Evolutionary conservation across 1,140 invertebrate species (phyloP), one percentile per base, ranked within the genome.

Genomic region (Tetraneura akinire): DNA sequence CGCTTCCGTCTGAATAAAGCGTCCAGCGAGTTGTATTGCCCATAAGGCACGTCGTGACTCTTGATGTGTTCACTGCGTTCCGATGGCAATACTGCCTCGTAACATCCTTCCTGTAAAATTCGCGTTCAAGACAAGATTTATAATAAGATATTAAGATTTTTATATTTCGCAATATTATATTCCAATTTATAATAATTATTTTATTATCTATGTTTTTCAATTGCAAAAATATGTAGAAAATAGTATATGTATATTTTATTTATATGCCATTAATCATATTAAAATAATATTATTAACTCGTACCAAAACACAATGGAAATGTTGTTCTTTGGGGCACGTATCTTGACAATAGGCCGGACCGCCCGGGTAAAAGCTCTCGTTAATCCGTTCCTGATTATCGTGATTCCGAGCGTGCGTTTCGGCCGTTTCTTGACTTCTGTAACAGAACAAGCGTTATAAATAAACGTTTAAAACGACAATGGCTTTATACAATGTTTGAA

Each of bases 21-120:
- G 85, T 95, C 93, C 62, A 94, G 89, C 32, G 92, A 92, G 37
- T 91, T 93, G 3, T 90, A 83, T 89, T 88, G 80, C 87, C 88
- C 74, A 88, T 86, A 51, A 86, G 87, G 87, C 80, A 88, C 86
- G 83, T 93, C 94, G 84, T 97, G 96, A 83, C 94, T 93, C 82
- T 94, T 92, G 84, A 95, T 95, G 85, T 98, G 96, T 82, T 98
- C 94, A 9, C 97, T 87, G 82, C 94, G 93, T 83, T 96, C 95
- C 16, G 90, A 90, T 11, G 91, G 90, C 23, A 94, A 86, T 74
- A 97, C 92, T 4, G 94, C 91, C 84, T 94, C 94, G 21, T 90
- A 89, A 85, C 96, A 97, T 80, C 92, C 93, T 83, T 95, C 93
- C 93, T 93, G 85, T 45, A 88, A 88, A 80, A 66, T 78, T n/a